Conservation (phyloP, 2,113 vertebrate genomes). For the Bothrops jararaca region DNA sequence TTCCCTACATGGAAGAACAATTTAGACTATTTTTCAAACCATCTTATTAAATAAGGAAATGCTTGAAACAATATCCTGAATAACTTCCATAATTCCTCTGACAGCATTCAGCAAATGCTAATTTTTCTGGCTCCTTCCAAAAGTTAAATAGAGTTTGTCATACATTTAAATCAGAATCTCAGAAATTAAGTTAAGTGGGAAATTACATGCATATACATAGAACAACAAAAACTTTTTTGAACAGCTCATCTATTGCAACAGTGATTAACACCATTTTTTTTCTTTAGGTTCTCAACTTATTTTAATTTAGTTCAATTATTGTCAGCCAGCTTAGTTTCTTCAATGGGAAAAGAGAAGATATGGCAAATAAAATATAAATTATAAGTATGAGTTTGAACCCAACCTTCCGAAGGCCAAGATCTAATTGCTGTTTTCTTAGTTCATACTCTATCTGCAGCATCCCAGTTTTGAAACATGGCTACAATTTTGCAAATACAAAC, state of each 20-base stretch:
- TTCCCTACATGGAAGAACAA: neutral
- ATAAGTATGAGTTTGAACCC: neutral
- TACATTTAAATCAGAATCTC: neutral
- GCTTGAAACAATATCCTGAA: neutral
- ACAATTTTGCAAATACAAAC: slow-evolving; percentile 6
- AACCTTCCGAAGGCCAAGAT: neutral
- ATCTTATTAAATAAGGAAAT: neutral
- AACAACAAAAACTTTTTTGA: neutral
- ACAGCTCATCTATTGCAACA: neutral
- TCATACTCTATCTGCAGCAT: neutral
- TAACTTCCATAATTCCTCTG: neutral
- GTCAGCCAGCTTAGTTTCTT: neutral
- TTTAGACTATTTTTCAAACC: neutral
- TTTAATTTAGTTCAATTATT: neutral
- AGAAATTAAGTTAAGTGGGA: neutral
- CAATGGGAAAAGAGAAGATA: neutral
- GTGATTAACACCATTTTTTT: neutral
- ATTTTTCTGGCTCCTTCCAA: neutral
- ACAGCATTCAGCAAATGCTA: neutral
- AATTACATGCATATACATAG: neutral
- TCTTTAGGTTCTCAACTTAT: neutral
- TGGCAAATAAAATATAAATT: neutral
- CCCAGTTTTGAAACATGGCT: neutral
- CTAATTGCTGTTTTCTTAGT: neutral
- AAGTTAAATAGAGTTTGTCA: neutral